Evolutionary conservation across 2,888 invertebrate species (phyloP).

Genomic region (Lasioglossum figueresi): DNA sequence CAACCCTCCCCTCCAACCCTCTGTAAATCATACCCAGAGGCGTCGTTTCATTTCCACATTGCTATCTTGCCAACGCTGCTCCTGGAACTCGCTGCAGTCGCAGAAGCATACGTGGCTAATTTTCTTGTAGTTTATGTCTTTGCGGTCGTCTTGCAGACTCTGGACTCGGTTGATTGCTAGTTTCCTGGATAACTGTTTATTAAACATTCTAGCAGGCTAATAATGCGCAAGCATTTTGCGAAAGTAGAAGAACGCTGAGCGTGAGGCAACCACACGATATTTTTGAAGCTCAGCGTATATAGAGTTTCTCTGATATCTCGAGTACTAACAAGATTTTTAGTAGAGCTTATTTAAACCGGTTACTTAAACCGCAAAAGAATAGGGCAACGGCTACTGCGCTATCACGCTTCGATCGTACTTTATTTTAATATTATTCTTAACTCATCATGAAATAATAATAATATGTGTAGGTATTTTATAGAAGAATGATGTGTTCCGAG

Average conservation of each 20-base stretch:
- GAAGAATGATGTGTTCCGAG: too few species aligned
- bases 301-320: background rate
- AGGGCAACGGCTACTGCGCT: too few species aligned
- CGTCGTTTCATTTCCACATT: conserved; percentile 37
- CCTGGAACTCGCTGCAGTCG: background rate
- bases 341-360: background rate
- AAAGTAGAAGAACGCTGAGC: background rate
- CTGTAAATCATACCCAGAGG: conserved; percentile 55
- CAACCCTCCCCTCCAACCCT: conserved; percentile 41
- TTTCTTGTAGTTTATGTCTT: conserved; percentile 17
- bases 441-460: too few species aligned
- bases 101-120: background rate
- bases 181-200: conserved; percentile 5
- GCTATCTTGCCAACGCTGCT: conserved; percentile 15
- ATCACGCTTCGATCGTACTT: too few species aligned
- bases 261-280: background rate
- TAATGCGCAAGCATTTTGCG: background rate
- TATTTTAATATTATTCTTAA: too few species aligned
- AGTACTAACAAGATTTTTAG: background rate
- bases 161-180: background rate
- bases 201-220: background rate
- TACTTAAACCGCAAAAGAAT: background rate
- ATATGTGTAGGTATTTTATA: too few species aligned
- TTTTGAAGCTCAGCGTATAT: background rate
- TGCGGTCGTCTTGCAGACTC: background rate